A percentile compares a stretch with the other conserved stretches of the same genome.
Evolutionary conservation across 2,113 vertebrate species (phyloP).

Genomic region (Promerops cafer): DNA sequence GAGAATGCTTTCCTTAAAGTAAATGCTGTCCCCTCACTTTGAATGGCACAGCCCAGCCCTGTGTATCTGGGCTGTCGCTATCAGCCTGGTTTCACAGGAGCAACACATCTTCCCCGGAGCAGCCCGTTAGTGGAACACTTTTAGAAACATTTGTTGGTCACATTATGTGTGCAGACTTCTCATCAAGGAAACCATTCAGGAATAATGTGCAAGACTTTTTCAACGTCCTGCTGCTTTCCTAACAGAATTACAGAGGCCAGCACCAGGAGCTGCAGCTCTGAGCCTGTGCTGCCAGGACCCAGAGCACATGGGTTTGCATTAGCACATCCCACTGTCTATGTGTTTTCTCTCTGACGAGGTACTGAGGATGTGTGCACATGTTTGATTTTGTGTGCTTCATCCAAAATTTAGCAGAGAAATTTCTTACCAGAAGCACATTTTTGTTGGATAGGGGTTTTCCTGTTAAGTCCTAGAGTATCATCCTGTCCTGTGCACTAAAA

Average conservation of each 20-base stretch:
- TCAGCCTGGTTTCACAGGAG: background rate
- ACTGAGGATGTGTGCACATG: background rate
- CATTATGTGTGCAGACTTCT: background rate
- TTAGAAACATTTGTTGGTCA: background rate
- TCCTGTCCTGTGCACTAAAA: background rate
- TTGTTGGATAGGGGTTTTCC: background rate
- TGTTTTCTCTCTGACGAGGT: background rate
- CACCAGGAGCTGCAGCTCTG: background rate
- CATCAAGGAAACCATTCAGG: background rate
- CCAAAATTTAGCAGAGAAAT: background rate
- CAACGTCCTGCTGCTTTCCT: background rate
- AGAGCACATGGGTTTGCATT: background rate
- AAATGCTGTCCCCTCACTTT: background rate
- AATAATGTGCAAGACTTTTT: background rate
- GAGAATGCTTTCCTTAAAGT: slow-evolving; percentile 1
- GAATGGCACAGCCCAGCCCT: background rate
- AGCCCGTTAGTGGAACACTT: background rate
- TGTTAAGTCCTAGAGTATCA: background rate
- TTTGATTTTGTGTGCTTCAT: background rate
- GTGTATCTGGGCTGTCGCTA: rapidly evolving
- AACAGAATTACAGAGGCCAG: background rate
- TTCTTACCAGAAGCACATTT: background rate
- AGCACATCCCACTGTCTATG: background rate
- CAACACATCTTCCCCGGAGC: background rate
- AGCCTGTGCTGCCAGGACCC: background rate